phyloP scores from a whole-genome alignment of 2,113 vertebrate species.

The Cheilinus undulatus region DNA sequence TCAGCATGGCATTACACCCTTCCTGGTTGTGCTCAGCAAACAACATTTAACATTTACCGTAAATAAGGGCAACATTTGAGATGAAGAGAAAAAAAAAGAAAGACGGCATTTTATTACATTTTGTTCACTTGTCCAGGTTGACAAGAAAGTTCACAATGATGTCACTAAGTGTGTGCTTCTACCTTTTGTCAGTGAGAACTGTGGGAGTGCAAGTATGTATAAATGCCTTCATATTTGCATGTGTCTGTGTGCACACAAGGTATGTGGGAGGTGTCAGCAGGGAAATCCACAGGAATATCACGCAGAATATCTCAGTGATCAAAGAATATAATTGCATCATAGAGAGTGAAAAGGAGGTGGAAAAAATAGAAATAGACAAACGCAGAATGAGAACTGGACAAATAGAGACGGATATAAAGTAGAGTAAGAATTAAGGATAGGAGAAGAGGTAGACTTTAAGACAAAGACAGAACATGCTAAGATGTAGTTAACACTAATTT shows the following conservation, averaged over 20 bases:
- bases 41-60: slow-evolving; percentile 17
- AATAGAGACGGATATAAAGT: background rate
- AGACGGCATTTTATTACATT: background rate
- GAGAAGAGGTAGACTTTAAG: background rate
- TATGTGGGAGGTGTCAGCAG: slow-evolving; percentile 65
- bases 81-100: slow-evolving; percentile 14
- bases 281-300: slow-evolving; percentile 49
- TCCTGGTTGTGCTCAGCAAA: slow-evolving; percentile 24
- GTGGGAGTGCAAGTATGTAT: background rate
- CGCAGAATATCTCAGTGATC: slow-evolving; percentile 33
- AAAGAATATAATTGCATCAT: slow-evolving; percentile 45
- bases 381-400: background rate
- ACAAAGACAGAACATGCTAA: background rate
- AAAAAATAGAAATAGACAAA: slow-evolving; percentile 1
- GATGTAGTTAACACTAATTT: background rate
- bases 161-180: background rate
- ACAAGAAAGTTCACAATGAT: background rate
- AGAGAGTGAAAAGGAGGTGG: background rate
- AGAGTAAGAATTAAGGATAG: no score
- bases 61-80: background rate
- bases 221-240: background rate
- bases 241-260: slow-evolving; percentile 9
- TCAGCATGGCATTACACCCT: slow-evolving; percentile 44
- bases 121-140: background rate
- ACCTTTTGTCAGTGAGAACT: background rate